These are phyloP conservation scores for Drosophila lacteicornis DNA, from an alignment of 1,140 invertebrate species.

Conservation along the genomic window DNA sequence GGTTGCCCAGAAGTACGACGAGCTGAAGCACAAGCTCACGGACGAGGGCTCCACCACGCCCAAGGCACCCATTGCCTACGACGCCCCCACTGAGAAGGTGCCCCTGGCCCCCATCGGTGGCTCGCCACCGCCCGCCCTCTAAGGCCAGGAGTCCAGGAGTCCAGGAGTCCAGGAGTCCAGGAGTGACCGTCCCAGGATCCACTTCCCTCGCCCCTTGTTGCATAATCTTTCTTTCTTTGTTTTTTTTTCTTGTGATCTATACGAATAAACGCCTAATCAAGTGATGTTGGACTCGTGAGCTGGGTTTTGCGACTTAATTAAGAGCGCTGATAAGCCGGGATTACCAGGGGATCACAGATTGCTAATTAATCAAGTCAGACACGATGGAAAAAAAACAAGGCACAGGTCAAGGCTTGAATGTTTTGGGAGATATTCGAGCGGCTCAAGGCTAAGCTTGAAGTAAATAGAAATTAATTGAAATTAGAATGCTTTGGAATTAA, in stretches of 20 bases:
- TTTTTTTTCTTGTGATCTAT: constrained; percentile 47
- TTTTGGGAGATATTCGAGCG: not conserved
- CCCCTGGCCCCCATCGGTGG: constrained; percentile 67
- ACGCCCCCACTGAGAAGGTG: constrained; percentile 71
- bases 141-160: not conserved
- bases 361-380: constrained; percentile 28
- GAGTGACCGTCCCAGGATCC: not conserved
- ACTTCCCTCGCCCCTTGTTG: constrained; percentile 7
- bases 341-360: constrained; percentile 15
- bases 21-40: constrained; percentile 74
- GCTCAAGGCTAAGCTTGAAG: not conserved
- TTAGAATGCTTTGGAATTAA: too few relatives aligned
- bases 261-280: constrained; percentile 24
- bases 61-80: constrained; percentile 9
- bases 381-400: not conserved
- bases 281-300: constrained; percentile 34
- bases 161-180: not conserved
- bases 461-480: not conserved
- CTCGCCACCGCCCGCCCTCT: constrained; percentile 25
- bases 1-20: constrained; percentile 73
- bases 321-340: constrained; percentile 11
- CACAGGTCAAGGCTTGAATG: constrained; percentile 1
- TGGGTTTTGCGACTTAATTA: constrained; percentile 19
- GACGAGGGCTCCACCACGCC: constrained; percentile 58
- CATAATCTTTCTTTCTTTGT: constrained; percentile 25